phyloP scores from a whole-genome alignment of 2,797 vertebrate genomes.

The Acrossocheilus wenchowensis region DNA sequence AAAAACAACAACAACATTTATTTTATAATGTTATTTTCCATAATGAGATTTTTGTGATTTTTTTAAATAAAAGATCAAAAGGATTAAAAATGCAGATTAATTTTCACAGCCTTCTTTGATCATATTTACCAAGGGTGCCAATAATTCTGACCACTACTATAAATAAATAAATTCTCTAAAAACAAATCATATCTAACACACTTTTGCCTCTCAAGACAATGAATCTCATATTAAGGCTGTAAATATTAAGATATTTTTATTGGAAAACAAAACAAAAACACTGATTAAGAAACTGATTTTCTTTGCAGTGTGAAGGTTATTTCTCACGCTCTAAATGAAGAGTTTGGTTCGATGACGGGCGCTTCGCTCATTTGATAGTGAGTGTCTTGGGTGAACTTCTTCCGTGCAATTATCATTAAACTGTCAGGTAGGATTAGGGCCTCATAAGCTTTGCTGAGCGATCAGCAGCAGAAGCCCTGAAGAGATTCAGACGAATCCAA shows the following conservation, averaged over 20 bases:
- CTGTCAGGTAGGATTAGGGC: slow-evolving; percentile 76
- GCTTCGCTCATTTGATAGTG: slow-evolving; percentile 66
- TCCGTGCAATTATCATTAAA: slow-evolving; percentile 76
- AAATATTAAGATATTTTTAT: not conserved
- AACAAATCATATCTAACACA: not conserved
- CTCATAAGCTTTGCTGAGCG: slow-evolving; percentile 69
- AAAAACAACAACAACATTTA: no score
- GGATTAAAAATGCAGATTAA: no score
- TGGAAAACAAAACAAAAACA: not conserved
- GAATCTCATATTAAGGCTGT: not conserved
- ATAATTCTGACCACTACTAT: no score
- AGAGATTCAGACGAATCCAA: slow-evolving; percentile 66
- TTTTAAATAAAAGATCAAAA: no score
- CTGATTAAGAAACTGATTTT: not conserved
- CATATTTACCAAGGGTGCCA: no score
- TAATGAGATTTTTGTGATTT: no score
- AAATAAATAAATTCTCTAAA: not conserved
- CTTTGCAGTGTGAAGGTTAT: slow-evolving; percentile 32
- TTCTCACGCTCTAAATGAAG: slow-evolving; percentile 70
- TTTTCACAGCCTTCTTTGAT: no score
- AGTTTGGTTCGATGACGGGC: slow-evolving; percentile 64
- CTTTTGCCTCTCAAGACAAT: not conserved
- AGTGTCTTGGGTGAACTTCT: slow-evolving; percentile 68
- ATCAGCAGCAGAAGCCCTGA: slow-evolving; percentile 61
- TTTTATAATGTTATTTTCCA: no score